Base-by-base conservation (phyloP, 2,888 invertebrate genomes). In the Tetragnatha montana region DNA sequence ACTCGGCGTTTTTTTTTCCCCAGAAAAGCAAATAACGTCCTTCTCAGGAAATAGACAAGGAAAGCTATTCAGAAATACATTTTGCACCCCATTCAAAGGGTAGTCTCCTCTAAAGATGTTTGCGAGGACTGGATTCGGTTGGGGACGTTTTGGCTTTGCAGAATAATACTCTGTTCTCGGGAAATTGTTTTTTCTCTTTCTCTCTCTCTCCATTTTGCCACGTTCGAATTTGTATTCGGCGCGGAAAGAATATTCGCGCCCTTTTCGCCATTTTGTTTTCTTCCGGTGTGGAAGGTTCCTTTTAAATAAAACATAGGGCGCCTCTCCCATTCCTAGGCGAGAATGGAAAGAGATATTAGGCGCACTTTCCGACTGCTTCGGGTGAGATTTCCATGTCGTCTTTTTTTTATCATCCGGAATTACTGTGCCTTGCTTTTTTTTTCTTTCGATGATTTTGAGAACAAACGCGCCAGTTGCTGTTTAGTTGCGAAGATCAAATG, bases 111-210 rank as follows among this genome's bases (percentile, higher is more conserved):
- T 83, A 68, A 76, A 84, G 84, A 76, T 84, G 84, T 76, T 78
- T 70, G 70, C 19, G 75, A 75, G 74, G 68, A 22, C 35, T 74
- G 70, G 68, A 74, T 81, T 86, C 73, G 73, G 73, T 60, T 49
- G 68, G 80, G 68, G 69, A 80, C 87, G 51, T 81, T 80, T 87
- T 80, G 80, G 80, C 81, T 74, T 87, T 80, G 74, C 81, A 80
- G 81, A 87, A 87, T 87, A 87, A 87, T 87, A 81, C 81, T 81
- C 80, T 87, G 74, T 87, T 87, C 81, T 68, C 19, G 69, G 74
- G 74, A 80, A 74, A 35, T 60, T 60, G 60, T 60, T 51, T 74
- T 71, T 80, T 74, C 14, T 19, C 35, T 47, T 68, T n/a, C 70
- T 12, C 70, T 47, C 35, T 68, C n/a, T 47, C 83, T 22, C 75